Evolutionary conservation across 2,888 invertebrate species (phyloP), one percentile per base, ranked within the genome.

Genomic region (Dorcus hopei): DNA sequence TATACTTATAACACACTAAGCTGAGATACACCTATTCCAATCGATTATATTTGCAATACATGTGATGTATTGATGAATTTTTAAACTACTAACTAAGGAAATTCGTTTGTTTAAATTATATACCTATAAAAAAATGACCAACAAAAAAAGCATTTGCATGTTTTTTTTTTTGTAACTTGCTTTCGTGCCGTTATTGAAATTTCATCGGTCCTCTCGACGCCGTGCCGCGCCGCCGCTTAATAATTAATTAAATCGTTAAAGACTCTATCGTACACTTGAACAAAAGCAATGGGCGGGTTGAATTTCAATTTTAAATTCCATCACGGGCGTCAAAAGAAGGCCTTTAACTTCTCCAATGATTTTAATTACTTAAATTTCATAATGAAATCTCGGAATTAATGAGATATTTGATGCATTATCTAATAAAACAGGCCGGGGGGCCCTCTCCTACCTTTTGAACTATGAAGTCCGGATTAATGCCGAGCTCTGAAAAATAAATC

Each of bases 381-480:
- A 59, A 59, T 57, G 54, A 53, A 59, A 53, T 57, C 56, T 11
- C 45, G 55, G 19, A 23, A 45, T 45, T 45, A 45, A 9, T 45
- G 9, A 23, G 14, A 16, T 45, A 9, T 45, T 19, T 45, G 45
- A 45, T 23, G 42, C 7, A 45, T 45, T 45, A 45, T 45, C 19
- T 45, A 45, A 33, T 33, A 33, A 33, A 33, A 33, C 26, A 33
- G 26, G 26, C 49, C 40, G 42, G 47, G 48, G 39, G 49, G 48
- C 16, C 45, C 16, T 14, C 19, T 49, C 63, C 60, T 64, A 70
- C 71, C 70, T 71, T 70, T 70, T 71, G 71, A 48, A 70, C 58
- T 64, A 71, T 71, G 62, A 69, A 70, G 57, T 70, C 66, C 58
- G 69, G 70, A 67, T 71, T 70, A 51, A 71, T 69, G 51, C 71